Evolutionary conservation across 2,797 vertebrate genomes (phyloP).

Genomic region (Acanthis flammea): DNA sequence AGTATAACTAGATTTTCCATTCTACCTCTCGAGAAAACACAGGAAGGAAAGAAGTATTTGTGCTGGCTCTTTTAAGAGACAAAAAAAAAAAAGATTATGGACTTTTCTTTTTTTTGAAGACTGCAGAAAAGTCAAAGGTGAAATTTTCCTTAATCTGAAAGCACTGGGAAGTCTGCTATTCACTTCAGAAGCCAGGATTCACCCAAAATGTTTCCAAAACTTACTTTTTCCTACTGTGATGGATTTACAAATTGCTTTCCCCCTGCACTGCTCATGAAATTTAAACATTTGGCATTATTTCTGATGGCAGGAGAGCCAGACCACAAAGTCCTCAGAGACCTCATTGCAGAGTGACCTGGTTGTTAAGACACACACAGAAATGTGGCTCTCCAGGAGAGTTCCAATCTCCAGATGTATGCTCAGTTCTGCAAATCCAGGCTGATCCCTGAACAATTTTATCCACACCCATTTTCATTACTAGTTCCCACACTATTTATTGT

Average conservation of each 20-base stretch:
- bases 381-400: neutral
- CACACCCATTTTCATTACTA: neutral
- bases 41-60: neutral
- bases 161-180: neutral
- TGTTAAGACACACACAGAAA: neutral
- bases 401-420: neutral
- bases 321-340: neutral
- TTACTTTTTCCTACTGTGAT: neutral
- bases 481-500: neutral
- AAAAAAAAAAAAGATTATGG: neutral
- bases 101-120: neutral
- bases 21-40: neutral
- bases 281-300: neutral
- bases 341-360: neutral
- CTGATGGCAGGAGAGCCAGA: neutral
- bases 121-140: neutral
- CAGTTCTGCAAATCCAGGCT: neutral
- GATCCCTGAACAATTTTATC: neutral
- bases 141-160: neutral
- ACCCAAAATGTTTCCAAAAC: neutral
- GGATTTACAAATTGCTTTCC: neutral
- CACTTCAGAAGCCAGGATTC: neutral
- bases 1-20: neutral
- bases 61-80: neutral
- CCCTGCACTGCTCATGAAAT: fast-evolving